Percentiles rank a stretch among this genome's conserved stretches.
Conservation (phyloP, 1,140 invertebrate genomes). For the Alviniconcha marisindica region DNA sequence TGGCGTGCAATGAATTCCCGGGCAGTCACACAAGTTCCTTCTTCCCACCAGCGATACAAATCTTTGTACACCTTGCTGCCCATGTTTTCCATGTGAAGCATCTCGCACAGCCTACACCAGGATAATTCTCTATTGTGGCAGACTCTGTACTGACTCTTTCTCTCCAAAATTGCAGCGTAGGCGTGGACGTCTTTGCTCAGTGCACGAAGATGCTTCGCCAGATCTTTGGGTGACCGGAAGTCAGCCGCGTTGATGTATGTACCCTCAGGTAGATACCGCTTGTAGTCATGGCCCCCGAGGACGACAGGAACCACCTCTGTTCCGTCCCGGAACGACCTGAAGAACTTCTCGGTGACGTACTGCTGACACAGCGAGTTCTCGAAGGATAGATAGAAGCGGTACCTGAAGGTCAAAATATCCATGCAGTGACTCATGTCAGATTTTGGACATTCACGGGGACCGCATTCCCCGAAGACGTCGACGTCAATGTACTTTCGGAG, state of each 20-base stretch:
- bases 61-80: too few relatives aligned
- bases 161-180: conserved; percentile 34
- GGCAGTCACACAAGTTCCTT: too few relatives aligned
- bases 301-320: conserved; percentile 42
- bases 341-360: conserved; percentile 98
- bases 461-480: too few relatives aligned
- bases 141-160: conserved; percentile 27
- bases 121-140: too few relatives aligned
- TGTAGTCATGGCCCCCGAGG: conserved; percentile 41
- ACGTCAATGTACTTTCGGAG: too few relatives aligned
- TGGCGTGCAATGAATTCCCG: too few relatives aligned
- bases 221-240: conserved; percentile 36
- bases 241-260: conserved; percentile 42
- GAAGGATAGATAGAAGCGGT: conserved; percentile 74
- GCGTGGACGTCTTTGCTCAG: conserved; percentile 23
- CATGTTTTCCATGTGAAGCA: too few relatives aligned
- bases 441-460: too few relatives aligned
- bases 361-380: conserved; percentile 92
- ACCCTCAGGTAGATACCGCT: conserved; percentile 24
- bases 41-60: too few relatives aligned
- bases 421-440: conserved; percentile 41
- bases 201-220: conserved; percentile 29
- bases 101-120: too few relatives aligned
- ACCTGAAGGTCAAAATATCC: conserved; percentile 33
- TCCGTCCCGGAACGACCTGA: conserved; percentile 68